Evolutionary conservation across 2,888 invertebrate species (phyloP), one percentile per base, ranked within the genome.

Genomic region (Diaphora mendica): DNA sequence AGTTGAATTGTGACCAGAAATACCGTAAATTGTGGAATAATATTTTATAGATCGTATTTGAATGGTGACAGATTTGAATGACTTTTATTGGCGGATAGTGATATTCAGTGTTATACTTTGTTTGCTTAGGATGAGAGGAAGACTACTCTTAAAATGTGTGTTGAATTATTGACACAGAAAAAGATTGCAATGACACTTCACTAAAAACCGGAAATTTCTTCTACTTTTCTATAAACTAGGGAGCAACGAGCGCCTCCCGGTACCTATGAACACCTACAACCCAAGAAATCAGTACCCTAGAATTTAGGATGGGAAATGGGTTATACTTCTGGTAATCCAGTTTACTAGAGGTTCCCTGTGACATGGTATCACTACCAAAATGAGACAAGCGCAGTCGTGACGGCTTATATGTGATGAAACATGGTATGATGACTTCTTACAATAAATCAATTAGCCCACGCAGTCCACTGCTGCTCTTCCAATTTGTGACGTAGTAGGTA

Each of bases 41-140:
- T 13, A 30, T 17, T 26, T 62, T 48, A 59, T 59, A 35, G 30
- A 44, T 65, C 44, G 30, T 69, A 55, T 76, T 59, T 77, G 79
- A 62, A 62, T 62, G 30, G 44, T 48, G 33, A 11, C 30, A 62
- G 2, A 62, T 62, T 62, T 62, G 67, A 67, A 67, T 67, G 11
- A 44, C 11, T 44, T 44, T 68, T 51, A 55, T 23, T 7, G 35
- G 3, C 35, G 35, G 2, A 26, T 26, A 62, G 62, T 62, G 15
- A 2, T 62, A 30, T 62, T 62, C 17, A 30, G 30, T 62, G 62
- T 62, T 30, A 30, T 55, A 0, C 51, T 55, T 55, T 55, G 30
- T 62, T 30, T 62, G 17, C 15, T 17, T 30, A 62, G 30, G 30
- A 62, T 15, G 30, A 30, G 5, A 62, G 30, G 15, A 26, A 17